Conservation (phyloP, 2,888 invertebrate species). For the Flabesymbios commensalis region DNA sequence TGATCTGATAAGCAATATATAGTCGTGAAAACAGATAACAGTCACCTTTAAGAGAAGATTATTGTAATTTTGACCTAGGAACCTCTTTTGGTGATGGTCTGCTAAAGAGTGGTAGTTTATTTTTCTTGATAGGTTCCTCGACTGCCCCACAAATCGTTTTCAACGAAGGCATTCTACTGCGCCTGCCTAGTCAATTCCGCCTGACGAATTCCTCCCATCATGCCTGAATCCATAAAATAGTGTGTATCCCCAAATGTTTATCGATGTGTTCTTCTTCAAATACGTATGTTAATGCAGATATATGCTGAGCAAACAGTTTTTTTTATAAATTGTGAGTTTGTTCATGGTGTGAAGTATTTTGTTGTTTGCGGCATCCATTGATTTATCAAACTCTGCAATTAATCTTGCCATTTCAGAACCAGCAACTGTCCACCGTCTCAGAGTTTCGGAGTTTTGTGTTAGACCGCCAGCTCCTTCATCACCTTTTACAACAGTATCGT, state of each 20-base stretch:
- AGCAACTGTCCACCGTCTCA: too few relatives aligned
- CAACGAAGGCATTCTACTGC: neutral
- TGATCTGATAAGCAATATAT: constrained; percentile 14
- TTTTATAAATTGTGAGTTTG: too few relatives aligned
- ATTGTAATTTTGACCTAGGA: neutral
- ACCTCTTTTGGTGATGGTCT: neutral
- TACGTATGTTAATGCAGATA: too few relatives aligned
- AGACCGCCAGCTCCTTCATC: constrained; percentile 38
- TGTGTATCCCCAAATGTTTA: too few relatives aligned
- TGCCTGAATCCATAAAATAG: neutral
- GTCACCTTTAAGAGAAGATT: constrained; percentile 12
- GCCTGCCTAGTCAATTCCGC: neutral
- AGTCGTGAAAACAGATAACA: constrained; percentile 10
- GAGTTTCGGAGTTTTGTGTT: constrained; percentile 32
- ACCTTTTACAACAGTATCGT: constrained; percentile 37
- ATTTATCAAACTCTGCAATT: constrained; percentile 4
- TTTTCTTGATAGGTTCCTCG: neutral
- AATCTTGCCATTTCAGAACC: constrained; percentile 31
- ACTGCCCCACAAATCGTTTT: too few relatives aligned
- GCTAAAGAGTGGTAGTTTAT: constrained; percentile 1
- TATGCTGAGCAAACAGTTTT: too few relatives aligned
- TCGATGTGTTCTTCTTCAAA: too few relatives aligned
- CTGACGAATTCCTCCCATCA: neutral
- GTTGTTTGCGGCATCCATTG: too few relatives aligned
- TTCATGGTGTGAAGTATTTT: too few relatives aligned